phyloP scores from a whole-genome alignment of 2,888 invertebrate species.

The Leptinotarsa haldemani region DNA sequence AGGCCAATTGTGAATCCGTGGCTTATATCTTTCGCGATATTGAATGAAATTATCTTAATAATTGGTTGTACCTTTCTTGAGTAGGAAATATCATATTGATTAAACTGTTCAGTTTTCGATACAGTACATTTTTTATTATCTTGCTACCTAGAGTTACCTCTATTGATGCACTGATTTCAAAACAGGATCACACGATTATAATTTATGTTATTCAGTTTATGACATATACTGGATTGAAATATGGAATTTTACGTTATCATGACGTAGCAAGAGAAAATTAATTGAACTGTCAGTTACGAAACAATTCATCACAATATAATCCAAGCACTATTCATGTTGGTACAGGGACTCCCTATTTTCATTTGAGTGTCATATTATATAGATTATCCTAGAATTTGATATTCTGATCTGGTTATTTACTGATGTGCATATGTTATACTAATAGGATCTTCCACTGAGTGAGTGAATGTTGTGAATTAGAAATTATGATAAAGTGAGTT shows the following conservation, averaged over 20 bases:
- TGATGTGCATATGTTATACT: neutral
- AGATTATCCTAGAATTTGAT: neutral
- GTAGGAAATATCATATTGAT: no score
- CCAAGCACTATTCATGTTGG: neutral
- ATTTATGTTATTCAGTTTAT: neutral
- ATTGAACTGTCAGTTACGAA: neutral
- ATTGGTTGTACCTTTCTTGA: no score
- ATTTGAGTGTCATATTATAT: neutral
- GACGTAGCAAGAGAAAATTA: neutral
- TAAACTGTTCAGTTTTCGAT: no score
- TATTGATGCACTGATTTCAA: no score
- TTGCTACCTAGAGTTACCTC: no score
- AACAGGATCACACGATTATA: neutral
- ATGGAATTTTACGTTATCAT: neutral
- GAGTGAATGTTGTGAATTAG: no score
- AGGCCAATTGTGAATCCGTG: no score
- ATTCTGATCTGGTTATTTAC: neutral
- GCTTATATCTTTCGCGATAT: no score
- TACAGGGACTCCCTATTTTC: neutral
- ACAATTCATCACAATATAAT: constrained; percentile 4
- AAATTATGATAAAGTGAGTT: no score
- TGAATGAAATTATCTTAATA: no score
- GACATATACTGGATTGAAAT: neutral
- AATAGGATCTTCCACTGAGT: neutral
- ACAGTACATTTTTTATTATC: no score